Base-by-base conservation (phyloP, 2,113 vertebrate genomes). In the Pterocles gutturalis region DNA sequence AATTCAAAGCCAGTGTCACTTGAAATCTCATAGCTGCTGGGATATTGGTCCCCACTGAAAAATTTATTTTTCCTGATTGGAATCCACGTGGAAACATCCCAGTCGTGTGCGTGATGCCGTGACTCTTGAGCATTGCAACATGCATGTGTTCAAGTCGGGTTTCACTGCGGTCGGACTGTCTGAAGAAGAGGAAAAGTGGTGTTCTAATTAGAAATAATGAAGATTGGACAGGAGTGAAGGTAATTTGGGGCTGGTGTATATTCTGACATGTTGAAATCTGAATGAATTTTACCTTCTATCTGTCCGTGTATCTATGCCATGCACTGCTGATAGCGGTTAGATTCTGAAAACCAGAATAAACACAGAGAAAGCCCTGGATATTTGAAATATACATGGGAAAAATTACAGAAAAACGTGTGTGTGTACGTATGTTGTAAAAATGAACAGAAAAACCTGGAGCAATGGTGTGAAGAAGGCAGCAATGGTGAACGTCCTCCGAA, bases 61-160 rank as follows among this genome's bases (percentile, higher is more conserved):
- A 33, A 38, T 34, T 16, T 13, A 3, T 49, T 49, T 36, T 34
- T 18, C 33, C 41, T 28, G 66, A 4, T 33, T n/a, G 60, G 69
- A 60, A 81, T n/a, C 66, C 17, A 3, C 6, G 6, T 14, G 15
- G 43, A 41, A 60, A 18, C 18, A 28, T 3, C 20, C 20, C 3
- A 0, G 28, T 4, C 4, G 33, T 2, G 20, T 11, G 29, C 33
- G 55, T 38, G 61, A 17, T 4, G 2, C 26, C 7, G 21, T 22
- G 57, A 33, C 33, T 29, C 13, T 80, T 4, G 0, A 6, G 78
- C 49, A 11, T 36, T 34, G 10, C 72, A 31, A 18, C 1, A 1
- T 4, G 15, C 1, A 6, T 25, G 17, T 29, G 0, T 10, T 24
- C 17, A 8, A 14, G 14, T 14, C 1, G 2, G 38, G 34, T 17